phyloP scores from a whole-genome alignment of 35 echinoderm and acorn worm species.

The Diadema setosum region DNA sequence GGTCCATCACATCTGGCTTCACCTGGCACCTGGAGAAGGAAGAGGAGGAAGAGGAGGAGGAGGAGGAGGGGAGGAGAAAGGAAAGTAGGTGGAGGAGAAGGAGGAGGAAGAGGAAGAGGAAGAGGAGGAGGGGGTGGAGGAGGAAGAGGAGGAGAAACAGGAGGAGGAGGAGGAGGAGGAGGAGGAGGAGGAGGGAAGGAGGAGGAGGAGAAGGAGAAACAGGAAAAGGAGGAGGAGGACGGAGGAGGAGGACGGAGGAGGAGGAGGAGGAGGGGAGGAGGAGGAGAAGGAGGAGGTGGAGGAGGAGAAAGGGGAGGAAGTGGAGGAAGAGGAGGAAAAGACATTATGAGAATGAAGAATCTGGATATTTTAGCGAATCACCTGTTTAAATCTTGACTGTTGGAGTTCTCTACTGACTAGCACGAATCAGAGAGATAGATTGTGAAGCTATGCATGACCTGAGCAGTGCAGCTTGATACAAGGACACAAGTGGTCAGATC shows the following conservation, averaged over 20 bases:
- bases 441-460: too few relatives aligned
- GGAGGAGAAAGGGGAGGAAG: too few relatives aligned
- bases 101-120: background rate
- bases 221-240: background rate
- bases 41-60: background rate
- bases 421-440: too few relatives aligned
- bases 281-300: background rate
- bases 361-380: too few relatives aligned
- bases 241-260: too few relatives aligned
- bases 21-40: background rate
- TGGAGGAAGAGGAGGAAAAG: background rate
- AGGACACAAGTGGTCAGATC: too few relatives aligned
- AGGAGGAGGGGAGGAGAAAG: background rate
- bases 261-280: background rate
- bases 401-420: too few relatives aligned
- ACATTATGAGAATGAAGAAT: too few relatives aligned
- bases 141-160: background rate
- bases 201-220: background rate
- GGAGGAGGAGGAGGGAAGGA: background rate
- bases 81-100: background rate
- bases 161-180: background rate
- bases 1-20: conserved; percentile 37
- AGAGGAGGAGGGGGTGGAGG: background rate
- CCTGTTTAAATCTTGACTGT: too few relatives aligned
- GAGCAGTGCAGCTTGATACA: too few relatives aligned